Conservation (phyloP, 2,797 vertebrate species). For the Amblyopsis hoosieri region DNA sequence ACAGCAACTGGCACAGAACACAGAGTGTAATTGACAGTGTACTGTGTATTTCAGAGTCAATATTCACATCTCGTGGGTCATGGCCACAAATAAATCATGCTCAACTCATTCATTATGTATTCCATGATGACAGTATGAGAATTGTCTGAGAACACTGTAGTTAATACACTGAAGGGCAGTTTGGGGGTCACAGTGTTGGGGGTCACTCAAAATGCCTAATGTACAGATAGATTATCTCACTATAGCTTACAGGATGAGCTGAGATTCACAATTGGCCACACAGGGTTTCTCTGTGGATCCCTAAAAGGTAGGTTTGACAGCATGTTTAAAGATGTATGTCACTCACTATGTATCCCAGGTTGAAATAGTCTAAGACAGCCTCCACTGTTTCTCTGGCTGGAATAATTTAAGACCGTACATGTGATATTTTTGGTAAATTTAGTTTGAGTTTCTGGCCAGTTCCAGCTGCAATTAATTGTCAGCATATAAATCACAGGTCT, state of each 20-base stretch:
- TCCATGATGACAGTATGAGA: background rate
- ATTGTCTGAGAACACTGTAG: background rate
- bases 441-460: slow-evolving; percentile 3
- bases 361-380: background rate
- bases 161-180: background rate
- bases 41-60: too few species aligned
- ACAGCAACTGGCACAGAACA: too few species aligned
- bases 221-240: background rate
- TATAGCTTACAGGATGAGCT: background rate
- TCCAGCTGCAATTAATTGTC: background rate
- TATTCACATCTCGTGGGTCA: too few species aligned
- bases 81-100: too few species aligned
- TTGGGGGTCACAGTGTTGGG: background rate
- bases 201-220: background rate
- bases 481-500: background rate
- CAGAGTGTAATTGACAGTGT: too few species aligned
- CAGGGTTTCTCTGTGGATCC: background rate
- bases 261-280: background rate
- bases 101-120: background rate
- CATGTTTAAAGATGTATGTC: background rate
- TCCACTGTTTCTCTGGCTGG: background rate
- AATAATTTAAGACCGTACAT: background rate
- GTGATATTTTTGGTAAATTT: background rate
- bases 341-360: background rate
- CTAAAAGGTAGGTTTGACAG: background rate